Evolutionary conservation across 2,113 vertebrate genomes (phyloP).

Genomic region (Lophotis ruficrista): DNA sequence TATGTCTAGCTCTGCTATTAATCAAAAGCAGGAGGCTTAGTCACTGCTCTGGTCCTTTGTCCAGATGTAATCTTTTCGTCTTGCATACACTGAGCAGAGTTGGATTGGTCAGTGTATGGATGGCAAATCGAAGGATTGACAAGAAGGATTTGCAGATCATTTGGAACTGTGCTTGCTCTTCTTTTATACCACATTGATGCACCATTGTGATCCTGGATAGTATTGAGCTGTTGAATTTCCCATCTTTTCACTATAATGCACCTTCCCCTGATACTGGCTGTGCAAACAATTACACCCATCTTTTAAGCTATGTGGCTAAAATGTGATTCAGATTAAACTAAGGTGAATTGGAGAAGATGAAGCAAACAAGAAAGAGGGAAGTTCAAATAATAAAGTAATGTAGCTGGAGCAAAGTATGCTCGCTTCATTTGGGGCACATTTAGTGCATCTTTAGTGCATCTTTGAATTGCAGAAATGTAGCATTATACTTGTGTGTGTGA

Average conservation of each 20-base stretch:
- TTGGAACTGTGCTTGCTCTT: not conserved
- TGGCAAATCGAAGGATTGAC: not conserved
- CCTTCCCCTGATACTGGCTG: not conserved
- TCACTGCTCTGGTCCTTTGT: not conserved
- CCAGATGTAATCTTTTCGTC: not conserved
- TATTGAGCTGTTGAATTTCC: not conserved
- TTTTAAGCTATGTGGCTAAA: not conserved
- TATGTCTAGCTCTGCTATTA: conserved; percentile 3
- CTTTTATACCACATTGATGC: not conserved
- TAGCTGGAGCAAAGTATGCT: not conserved
- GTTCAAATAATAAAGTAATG: not conserved
- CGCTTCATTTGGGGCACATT: not conserved
- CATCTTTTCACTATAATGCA: not conserved
- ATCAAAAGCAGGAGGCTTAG: conserved; percentile 24
- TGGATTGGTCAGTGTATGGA: rapidly evolving
- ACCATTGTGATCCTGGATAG: not conserved
- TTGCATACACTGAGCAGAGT: not conserved
- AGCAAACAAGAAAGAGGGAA: not conserved
- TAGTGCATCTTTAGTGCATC: not conserved
- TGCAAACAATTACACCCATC: not conserved
- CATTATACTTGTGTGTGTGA: not conserved
- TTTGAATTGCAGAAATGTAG: not conserved
- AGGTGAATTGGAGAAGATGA: not conserved
- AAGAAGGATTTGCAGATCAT: not conserved
- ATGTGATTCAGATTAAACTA: not conserved